phyloP scores from a whole-genome alignment of 2,888 invertebrate species.

The Bellardia bayeri region DNA sequence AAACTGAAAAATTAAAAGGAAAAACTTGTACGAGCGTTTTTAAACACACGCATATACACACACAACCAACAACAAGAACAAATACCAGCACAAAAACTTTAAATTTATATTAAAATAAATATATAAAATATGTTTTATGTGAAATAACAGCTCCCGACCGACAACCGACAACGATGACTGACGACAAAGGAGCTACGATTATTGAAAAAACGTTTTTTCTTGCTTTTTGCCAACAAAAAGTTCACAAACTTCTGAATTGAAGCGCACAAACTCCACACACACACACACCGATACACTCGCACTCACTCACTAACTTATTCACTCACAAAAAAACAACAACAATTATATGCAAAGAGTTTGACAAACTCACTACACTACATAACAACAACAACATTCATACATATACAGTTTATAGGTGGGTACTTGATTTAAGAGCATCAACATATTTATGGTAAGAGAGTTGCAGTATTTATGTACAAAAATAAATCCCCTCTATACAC shows the following conservation, averaged over 20 bases:
- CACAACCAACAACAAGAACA: conserved; percentile 12
- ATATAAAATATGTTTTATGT: conserved; percentile 61
- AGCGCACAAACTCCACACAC: conserved; percentile 66
- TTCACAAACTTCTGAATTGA: conserved; percentile 63
- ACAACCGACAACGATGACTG: conserved; percentile 70
- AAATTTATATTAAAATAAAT: conserved; percentile 32
- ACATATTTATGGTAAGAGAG: conserved; percentile 54
- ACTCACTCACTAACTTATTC: conserved; percentile 24
- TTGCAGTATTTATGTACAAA: conserved; percentile 11
- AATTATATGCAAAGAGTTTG: conserved; percentile 61
- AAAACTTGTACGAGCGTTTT: conserved; percentile 68
- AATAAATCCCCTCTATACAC: neutral
- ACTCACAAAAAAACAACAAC: conserved; percentile 12
- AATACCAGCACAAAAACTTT: conserved; percentile 1
- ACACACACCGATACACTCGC: conserved; percentile 13
- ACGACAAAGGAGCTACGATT: conserved; percentile 72
- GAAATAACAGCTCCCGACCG: conserved; percentile 66
- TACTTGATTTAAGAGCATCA: conserved; percentile 60
- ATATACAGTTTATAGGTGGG: conserved; percentile 21
- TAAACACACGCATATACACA: conserved; percentile 47
- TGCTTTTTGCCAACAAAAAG: conserved; percentile 52
- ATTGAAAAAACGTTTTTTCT: conserved; percentile 67
- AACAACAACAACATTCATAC: conserved; percentile 6
- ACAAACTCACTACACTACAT: neutral
- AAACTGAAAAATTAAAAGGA: conserved; percentile 44